Evolutionary conservation across 2,888 invertebrate genomes (phyloP), one percentile per base, ranked within the genome.

Genomic region (Drosophila paramelanica): DNA sequence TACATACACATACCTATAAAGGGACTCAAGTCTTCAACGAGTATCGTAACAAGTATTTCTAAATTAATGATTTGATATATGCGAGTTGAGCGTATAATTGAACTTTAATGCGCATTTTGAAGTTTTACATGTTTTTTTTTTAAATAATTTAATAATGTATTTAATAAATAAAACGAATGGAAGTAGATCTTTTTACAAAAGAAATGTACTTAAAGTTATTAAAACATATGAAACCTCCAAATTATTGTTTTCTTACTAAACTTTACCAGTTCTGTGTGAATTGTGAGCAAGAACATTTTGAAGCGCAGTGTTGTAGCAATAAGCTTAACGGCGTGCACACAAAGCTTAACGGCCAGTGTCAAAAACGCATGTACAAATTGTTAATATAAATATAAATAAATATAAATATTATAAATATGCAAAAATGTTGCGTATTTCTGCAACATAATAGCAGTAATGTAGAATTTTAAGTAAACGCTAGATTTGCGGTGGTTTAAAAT

Each of bases 171-270:
- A 67, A 64, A 67, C 49, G 66, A 72, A 57, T 67, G 77, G 73
- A 77, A 68, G 74, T 77, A 77, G 70, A 76, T 75, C 77, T 78
- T 70, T 85, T 76, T 77, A 69, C 71, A 77, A 67, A 79, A 78
- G 69, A 72, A 83, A 71, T 52, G 86, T 88, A 83, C 89, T 89
- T 88, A 89, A 89, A 81, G 73, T 71, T 87, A 89, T 79, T 72
- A 79, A 78, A 81, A 64, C 36, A 59, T 27, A 64, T 65, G 53
- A 77, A 77, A 72, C 59, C 41, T 20, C 43, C 23, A 52, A 20
- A 7, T 36, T 5, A 13, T 25, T 20, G 41, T 49, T 23, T 60
- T 38, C 11, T 39, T 49, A 1, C 2, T 41, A 1, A 14, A 23
- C 2, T 27, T 10, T 0, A 11, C 17, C 17, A 46, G 11, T 14